Evolutionary conservation across 2,113 vertebrate species (phyloP).

Genomic region (Gopherus evgoodei): DNA sequence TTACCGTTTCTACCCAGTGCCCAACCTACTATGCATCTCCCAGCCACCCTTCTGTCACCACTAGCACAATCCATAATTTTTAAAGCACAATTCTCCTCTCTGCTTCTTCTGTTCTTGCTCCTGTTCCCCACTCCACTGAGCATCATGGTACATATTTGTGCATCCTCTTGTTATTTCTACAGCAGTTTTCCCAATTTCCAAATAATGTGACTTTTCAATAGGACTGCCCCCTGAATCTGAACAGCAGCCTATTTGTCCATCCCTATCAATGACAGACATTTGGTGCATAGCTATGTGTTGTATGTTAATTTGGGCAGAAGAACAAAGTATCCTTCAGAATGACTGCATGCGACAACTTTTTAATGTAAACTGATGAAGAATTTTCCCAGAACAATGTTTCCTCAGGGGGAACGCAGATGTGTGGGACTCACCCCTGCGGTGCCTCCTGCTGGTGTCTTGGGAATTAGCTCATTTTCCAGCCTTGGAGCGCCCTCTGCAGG

Average conservation of each 20-base stretch:
- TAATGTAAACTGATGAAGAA: background rate
- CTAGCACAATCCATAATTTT: background rate
- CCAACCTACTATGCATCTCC: background rate
- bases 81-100: background rate
- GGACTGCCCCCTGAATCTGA: background rate
- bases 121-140: background rate
- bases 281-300: background rate
- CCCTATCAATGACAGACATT: background rate
- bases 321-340: background rate
- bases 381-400: background rate
- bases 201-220: background rate
- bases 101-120: background rate
- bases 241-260: background rate
- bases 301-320: background rate
- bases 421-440: too few species aligned
- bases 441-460: too few species aligned
- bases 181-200: background rate
- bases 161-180: background rate
- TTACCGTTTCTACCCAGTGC: background rate
- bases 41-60: rapidly evolving
- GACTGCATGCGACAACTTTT: background rate
- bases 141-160: background rate
- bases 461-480: too few species aligned
- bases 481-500: too few species aligned
- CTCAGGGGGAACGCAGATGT: background rate